Evolutionary conservation across 2,797 vertebrate species (phyloP).

Genomic region (Clarias laeviceps): DNA sequence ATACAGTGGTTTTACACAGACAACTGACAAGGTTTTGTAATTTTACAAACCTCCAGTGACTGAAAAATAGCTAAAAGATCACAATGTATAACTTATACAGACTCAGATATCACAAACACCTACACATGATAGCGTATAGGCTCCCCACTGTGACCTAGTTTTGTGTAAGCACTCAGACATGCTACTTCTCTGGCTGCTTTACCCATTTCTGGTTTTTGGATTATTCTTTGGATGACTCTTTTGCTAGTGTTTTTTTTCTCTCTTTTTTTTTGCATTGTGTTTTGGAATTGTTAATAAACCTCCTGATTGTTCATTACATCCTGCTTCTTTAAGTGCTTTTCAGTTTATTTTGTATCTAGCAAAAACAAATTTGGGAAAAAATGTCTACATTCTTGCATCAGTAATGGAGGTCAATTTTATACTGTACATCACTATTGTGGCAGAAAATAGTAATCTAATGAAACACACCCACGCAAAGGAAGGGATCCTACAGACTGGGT

Average conservation of each 20-base stretch:
- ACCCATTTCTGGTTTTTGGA: not conserved
- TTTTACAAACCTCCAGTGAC: too few species aligned
- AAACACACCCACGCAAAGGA: not conserved
- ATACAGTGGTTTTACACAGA: too few species aligned
- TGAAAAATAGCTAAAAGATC: too few species aligned
- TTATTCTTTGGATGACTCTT: not conserved
- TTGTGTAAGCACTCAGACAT: not conserved
- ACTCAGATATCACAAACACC: too few species aligned
- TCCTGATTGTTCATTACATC: not conserved
- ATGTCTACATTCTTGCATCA: not conserved
- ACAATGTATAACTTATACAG: too few species aligned
- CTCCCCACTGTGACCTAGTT: not conserved
- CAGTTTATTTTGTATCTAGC: not conserved
- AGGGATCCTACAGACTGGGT: not conserved
- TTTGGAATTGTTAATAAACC: not conserved
- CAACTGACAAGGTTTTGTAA: too few species aligned
- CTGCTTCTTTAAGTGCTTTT: not conserved
- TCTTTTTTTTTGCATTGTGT: not conserved
- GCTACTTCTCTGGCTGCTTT: not conserved
- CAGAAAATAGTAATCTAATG: slow-evolving; percentile 11
- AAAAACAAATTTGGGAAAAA: not conserved
- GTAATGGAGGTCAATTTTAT: not conserved
- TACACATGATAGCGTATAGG: too few species aligned
- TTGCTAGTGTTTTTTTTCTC: not conserved
- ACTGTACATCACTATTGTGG: not conserved